Evolutionary conservation across 2,113 vertebrate species (phyloP).

Genomic region (Pluvialis apricaria): DNA sequence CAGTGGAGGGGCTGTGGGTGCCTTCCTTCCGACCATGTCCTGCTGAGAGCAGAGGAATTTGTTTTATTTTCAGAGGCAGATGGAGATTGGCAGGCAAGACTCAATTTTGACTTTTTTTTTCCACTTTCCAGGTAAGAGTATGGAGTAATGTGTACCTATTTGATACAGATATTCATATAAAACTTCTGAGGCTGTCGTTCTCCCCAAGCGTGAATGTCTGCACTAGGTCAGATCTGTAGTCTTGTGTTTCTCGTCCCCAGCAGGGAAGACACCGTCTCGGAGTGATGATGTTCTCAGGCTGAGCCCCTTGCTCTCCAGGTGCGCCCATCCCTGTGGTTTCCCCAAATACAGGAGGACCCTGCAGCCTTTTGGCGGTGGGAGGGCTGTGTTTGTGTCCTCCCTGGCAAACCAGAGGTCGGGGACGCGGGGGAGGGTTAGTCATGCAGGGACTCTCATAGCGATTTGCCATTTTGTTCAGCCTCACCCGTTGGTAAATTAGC

Average conservation of each 20-base stretch:
- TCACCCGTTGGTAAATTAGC: neutral
- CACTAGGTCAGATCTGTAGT: neutral
- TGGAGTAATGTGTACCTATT: neutral
- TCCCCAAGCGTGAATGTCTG: neutral
- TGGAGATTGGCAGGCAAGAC: neutral
- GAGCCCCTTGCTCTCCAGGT: neutral
- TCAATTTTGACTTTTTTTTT: too few relatives aligned
- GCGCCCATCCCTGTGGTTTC: neutral
- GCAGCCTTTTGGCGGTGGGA: neutral
- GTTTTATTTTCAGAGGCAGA: neutral
- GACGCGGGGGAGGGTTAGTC: neutral
- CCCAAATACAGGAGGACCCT: neutral
- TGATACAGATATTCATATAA: neutral
- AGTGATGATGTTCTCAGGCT: neutral
- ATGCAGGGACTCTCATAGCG: neutral
- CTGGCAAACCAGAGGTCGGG: neutral
- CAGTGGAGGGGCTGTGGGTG: too few relatives aligned
- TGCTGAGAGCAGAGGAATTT: rapidly evolving
- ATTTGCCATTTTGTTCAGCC: neutral
- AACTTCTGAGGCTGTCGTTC: neutral
- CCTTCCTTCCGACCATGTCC: neutral
- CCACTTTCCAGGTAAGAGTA: neutral
- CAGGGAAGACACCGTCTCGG: neutral
- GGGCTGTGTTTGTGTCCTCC: neutral
- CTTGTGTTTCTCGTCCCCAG: neutral